These are phyloP conservation scores for Alloscopus bannaensis DNA, from an alignment of 2,888 invertebrate species.

Conservation along the genomic window DNA sequence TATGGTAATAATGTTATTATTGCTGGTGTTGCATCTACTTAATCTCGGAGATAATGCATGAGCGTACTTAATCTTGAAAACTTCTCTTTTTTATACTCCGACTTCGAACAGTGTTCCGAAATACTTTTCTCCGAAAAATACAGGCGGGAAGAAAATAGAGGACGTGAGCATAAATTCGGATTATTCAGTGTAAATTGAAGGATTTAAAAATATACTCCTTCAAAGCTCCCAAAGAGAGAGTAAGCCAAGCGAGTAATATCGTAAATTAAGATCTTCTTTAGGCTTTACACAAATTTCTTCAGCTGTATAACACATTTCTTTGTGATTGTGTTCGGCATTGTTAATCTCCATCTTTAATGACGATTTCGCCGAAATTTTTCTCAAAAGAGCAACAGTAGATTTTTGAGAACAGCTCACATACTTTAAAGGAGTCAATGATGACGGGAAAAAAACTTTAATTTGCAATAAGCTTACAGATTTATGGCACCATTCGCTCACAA, in stretches of 20 bases:
- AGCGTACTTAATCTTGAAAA: slow-evolving; percentile 26
- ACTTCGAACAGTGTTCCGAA: too few species aligned
- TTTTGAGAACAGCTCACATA: slow-evolving; percentile 39
- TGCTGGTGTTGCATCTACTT: slow-evolving; percentile 41
- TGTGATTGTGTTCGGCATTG: slow-evolving; percentile 12
- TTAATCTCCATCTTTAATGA: slow-evolving; percentile 13
- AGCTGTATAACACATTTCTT: too few species aligned
- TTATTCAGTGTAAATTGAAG: slow-evolving; percentile 52
- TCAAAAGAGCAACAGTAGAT: slow-evolving; percentile 30
- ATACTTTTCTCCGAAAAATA: slow-evolving; percentile 5
- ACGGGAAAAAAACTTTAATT: slow-evolving; percentile 10
- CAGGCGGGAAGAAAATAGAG: background rate
- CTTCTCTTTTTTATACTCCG: background rate
- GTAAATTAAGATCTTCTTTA: slow-evolving; percentile 47
- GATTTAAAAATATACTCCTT: slow-evolving; percentile 34
- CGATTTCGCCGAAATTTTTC: slow-evolving; percentile 1
- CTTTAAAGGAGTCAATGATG: too few species aligned
- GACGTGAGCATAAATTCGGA: slow-evolving; percentile 41
- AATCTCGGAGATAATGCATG: slow-evolving; percentile 36
- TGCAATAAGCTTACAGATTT: slow-evolving; percentile 2
- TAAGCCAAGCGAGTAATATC: slow-evolving; percentile 19
- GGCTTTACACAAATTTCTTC: background rate
- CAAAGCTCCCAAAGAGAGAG: slow-evolving; percentile 2
- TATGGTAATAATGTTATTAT: slow-evolving; percentile 52
- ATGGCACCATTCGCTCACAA: too few species aligned